phyloP scores from a whole-genome alignment of 2,888 invertebrate genomes.

The Diarsia mendica region DNA sequence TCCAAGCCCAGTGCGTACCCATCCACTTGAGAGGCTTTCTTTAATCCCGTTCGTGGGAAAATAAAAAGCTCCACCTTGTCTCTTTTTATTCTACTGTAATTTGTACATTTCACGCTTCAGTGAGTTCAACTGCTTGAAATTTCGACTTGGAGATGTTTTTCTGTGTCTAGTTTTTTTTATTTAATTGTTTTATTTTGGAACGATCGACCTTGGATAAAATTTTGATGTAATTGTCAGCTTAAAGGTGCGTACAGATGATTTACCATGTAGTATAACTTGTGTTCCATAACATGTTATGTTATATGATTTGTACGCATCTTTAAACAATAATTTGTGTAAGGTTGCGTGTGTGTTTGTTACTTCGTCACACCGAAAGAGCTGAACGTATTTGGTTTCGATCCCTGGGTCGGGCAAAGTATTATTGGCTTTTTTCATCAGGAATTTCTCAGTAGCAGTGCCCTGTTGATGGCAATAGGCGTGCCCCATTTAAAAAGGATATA shows the following conservation, averaged over 20 bases:
- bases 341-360: background rate
- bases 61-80: slow-evolving; percentile 66
- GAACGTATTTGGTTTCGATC: background rate
- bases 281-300: no score
- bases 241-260: no score
- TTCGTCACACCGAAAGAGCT: background rate
- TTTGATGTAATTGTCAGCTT: background rate
- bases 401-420: no score
- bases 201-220: background rate
- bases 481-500: no score
- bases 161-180: background rate
- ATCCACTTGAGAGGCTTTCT: slow-evolving; percentile 48
- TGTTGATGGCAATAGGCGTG: no score
- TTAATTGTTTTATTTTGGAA: slow-evolving; percentile 7
- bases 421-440: no score
- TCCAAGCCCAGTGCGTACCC: slow-evolving; percentile 6
- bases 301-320: no score
- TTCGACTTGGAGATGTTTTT: slow-evolving; percentile 13
- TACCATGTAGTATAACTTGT: no score
- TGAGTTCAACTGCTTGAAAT: slow-evolving; percentile 26
- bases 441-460: no score
- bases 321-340: background rate
- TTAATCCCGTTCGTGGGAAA: slow-evolving; percentile 66
- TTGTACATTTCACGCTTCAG: slow-evolving; percentile 59
- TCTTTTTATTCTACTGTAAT: slow-evolving; percentile 62